A percentile compares a stretch with the other conserved stretches of the same genome.
phyloP scores from a whole-genome alignment of 2,797 vertebrate genomes.

The Ataeniobius toweri region DNA sequence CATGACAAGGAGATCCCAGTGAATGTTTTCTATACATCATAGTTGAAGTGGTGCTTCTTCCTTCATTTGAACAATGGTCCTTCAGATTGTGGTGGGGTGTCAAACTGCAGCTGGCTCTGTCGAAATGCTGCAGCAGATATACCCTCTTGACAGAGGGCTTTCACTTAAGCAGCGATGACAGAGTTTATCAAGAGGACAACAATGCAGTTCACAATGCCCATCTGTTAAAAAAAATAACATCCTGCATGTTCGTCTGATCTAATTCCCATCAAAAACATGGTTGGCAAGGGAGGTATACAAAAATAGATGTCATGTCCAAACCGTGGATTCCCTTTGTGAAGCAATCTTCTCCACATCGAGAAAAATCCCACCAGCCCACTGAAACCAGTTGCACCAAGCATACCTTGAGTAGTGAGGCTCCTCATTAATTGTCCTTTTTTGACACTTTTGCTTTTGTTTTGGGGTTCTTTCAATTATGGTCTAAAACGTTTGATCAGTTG shows the following conservation, averaged over 20 bases:
- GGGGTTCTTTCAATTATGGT: neutral
- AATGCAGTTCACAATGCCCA: neutral
- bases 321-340: neutral
- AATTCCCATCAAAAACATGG: neutral
- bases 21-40: neutral
- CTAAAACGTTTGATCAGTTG: neutral
- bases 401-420: neutral
- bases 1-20: neutral
- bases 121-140: neutral
- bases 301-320: neutral
- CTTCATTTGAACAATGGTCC: neutral
- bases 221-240: no score
- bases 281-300: neutral
- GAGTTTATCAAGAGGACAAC: no score
- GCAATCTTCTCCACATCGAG: neutral
- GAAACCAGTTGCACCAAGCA: neutral
- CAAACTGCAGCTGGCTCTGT: slow-evolving; percentile 1
- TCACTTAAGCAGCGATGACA: neutral
- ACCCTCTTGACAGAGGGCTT: neutral
- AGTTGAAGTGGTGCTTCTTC: neutral
- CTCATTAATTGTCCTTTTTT: neutral
- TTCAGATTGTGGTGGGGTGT: neutral
- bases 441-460: neutral
- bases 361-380: neutral
- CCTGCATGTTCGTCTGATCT: neutral